phyloP scores from a whole-genome alignment of 2,888 invertebrate genomes.

The Drosophila neoperkinsi region DNA sequence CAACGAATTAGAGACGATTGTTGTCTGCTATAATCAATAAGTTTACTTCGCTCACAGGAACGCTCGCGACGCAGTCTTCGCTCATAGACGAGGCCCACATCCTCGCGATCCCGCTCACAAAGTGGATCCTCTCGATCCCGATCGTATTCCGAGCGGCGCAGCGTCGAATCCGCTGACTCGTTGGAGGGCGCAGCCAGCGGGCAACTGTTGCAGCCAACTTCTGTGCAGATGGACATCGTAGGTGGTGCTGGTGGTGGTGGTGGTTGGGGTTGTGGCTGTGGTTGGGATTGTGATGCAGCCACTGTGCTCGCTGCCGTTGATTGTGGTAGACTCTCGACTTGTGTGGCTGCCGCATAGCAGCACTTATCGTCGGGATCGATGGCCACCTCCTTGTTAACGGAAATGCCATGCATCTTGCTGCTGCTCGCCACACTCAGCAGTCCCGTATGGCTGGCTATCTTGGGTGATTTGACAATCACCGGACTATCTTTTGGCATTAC shows the following conservation, averaged over 20 bases:
- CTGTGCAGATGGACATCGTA: constrained; percentile 73
- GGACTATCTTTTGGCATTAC: constrained; percentile 84
- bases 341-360: constrained; percentile 67
- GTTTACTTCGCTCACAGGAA: constrained; percentile 61
- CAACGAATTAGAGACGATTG: not conserved
- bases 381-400: constrained; percentile 85
- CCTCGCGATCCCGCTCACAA: constrained; percentile 68
- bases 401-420: constrained; percentile 76
- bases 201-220: constrained; percentile 75
- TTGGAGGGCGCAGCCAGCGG: constrained; percentile 60
- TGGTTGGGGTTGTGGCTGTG: constrained; percentile 26
- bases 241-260: constrained; percentile 45
- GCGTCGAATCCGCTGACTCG: constrained; percentile 52
- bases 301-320: constrained; percentile 32
- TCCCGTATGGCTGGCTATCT: constrained; percentile 73
- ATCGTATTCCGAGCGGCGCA: constrained; percentile 68
- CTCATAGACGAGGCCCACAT: constrained; percentile 66
- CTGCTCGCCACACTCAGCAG: constrained; percentile 68
- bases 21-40: not conserved
- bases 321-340: constrained; percentile 61
- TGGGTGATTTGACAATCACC: constrained; percentile 84
- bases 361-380: constrained; percentile 84
- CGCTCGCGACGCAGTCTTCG: constrained; percentile 65
- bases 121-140: constrained; percentile 57
- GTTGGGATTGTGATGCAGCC: constrained; percentile 34